Evolutionary conservation across 2,797 vertebrate species (phyloP).

Genomic region (Enteromius paludinosus): DNA sequence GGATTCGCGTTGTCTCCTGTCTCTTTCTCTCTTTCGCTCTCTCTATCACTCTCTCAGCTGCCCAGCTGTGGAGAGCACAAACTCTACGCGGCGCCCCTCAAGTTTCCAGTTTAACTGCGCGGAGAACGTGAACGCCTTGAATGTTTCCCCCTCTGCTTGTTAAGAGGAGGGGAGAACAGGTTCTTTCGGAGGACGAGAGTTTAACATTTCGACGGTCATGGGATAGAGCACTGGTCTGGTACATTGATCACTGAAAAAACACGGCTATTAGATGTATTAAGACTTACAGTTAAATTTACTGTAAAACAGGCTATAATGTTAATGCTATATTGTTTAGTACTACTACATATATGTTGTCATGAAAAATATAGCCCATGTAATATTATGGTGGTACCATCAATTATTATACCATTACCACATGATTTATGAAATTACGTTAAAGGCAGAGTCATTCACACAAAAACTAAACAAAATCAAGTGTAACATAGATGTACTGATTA

Average conservation of each 20-base stretch:
- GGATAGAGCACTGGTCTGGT: slow-evolving; percentile 22
- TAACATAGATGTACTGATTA: neutral
- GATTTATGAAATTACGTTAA: no score
- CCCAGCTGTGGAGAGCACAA: slow-evolving; percentile 62
- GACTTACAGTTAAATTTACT: neutral
- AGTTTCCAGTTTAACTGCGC: slow-evolving; percentile 70
- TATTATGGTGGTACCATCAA: neutral
- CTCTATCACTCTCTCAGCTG: slow-evolving; percentile 15
- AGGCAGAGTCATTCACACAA: neutral
- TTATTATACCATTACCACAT: neutral
- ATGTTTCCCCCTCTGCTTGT: slow-evolving; percentile 58
- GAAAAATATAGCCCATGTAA: neutral
- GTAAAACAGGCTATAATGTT: neutral
- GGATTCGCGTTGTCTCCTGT: slow-evolving; percentile 31
- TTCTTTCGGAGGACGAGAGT: slow-evolving; percentile 56
- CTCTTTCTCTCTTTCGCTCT: neutral
- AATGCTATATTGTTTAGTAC: neutral
- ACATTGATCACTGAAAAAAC: neutral
- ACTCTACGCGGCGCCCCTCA: slow-evolving; percentile 69
- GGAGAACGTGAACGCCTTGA: slow-evolving; percentile 72
- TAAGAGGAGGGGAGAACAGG: slow-evolving; percentile 66
- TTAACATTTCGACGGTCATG: slow-evolving; percentile 9
- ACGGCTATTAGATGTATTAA: neutral
- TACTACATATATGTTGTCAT: neutral
- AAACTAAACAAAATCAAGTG: neutral